phyloP scores from a whole-genome alignment of 2,888 invertebrate genomes.

The Alcis repandata region DNA sequence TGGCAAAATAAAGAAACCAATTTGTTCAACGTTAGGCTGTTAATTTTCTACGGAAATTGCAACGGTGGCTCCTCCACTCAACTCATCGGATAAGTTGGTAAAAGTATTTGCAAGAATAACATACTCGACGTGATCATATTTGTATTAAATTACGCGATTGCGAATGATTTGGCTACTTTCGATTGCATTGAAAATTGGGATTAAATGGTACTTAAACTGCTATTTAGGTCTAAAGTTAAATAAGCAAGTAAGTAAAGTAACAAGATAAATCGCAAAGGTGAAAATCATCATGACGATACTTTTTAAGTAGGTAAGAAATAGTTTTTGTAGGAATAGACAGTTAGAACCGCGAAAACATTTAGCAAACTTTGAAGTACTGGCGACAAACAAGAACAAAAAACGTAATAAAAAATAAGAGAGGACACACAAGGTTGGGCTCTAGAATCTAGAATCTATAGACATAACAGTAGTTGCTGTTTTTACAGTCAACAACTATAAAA shows the following conservation, averaged over 20 bases:
- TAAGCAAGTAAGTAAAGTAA: conserved; percentile 4
- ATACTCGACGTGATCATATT: conserved; percentile 21
- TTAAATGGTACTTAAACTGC: conserved; percentile 8
- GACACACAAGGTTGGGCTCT: neutral
- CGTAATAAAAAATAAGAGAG: neutral
- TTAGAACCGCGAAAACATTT: neutral
- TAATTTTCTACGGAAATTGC: neutral
- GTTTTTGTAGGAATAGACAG: neutral
- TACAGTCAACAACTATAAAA: conserved; percentile 27
- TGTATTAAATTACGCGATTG: conserved; percentile 20
- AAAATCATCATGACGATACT: neutral
- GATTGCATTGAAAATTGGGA: conserved; percentile 14
- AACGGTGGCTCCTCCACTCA: neutral
- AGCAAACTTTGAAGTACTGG: too few relatives aligned
- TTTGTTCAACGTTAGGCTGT: too few relatives aligned
- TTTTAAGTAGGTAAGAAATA: neutral
- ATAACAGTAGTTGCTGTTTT: conserved; percentile 20
- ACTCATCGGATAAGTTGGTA: neutral
- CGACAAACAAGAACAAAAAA: neutral
- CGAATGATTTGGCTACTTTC: conserved; percentile 23
- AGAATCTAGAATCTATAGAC: conserved; percentile 7
- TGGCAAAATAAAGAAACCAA: neutral
- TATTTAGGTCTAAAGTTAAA: neutral
- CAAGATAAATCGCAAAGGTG: conserved; percentile 11
- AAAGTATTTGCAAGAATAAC: conserved; percentile 15